Conservation (phyloP, 2,113 vertebrate species). For the Aegypius monachus region DNA sequence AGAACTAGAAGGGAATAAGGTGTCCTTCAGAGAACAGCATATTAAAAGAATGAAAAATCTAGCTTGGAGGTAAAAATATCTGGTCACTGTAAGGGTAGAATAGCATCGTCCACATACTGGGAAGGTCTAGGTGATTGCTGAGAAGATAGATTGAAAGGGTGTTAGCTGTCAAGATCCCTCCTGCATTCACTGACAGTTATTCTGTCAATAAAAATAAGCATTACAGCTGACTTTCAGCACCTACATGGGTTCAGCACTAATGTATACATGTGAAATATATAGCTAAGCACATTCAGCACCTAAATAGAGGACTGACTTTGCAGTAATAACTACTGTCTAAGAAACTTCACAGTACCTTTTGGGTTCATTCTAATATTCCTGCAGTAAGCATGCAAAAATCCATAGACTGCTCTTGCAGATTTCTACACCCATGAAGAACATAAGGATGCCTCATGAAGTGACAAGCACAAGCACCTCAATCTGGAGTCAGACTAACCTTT, state of each 20-base stretch:
- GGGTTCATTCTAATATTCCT: neutral
- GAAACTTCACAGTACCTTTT: neutral
- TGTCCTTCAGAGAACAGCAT: neutral
- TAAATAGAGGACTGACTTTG: neutral
- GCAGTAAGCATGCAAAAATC: neutral
- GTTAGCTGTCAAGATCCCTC: neutral
- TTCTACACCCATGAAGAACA: neutral
- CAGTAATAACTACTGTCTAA: neutral
- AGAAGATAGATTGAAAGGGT: neutral
- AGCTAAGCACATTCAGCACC: neutral
- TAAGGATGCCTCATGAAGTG: neutral
- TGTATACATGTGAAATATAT: accelerated
- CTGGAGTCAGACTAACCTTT: neutral
- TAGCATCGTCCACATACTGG: accelerated
- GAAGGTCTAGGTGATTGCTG: neutral
- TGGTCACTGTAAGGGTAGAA: neutral
- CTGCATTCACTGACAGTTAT: neutral
- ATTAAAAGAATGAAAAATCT: neutral
- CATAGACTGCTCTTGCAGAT: neutral
- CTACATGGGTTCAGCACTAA: neutral
- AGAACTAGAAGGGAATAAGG: neutral
- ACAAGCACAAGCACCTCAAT: neutral
- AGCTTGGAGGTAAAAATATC: neutral
- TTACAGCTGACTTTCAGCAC: neutral
- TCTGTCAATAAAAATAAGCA: neutral